phyloP scores from a whole-genome alignment of 2,113 vertebrate species.

The Raja brachyura region DNA sequence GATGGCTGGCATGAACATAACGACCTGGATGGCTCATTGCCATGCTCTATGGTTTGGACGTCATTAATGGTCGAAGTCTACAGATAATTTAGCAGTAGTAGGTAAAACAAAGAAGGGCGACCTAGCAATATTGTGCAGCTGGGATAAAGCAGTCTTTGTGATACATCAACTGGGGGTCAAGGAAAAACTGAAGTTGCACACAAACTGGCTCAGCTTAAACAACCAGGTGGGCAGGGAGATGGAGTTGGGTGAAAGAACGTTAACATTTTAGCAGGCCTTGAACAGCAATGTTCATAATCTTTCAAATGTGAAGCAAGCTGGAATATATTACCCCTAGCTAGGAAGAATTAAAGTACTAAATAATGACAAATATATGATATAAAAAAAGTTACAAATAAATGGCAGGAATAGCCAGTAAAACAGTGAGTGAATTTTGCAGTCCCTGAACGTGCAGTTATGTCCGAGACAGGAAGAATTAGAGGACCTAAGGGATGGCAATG shows the following conservation, averaged over 20 bases:
- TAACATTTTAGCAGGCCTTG: neutral
- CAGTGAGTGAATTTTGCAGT: neutral
- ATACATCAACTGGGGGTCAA: neutral
- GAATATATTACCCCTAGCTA: neutral
- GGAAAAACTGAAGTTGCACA: neutral
- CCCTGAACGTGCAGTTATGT: neutral
- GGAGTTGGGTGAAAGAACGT: neutral
- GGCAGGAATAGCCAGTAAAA: too few relatives aligned
- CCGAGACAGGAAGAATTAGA: neutral
- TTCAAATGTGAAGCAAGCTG: neutral
- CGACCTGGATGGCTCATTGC: too few relatives aligned
- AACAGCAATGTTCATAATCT: neutral
- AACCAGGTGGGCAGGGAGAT: neutral
- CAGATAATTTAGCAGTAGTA: neutral
- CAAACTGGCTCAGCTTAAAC: too few relatives aligned
- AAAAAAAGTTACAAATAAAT: neutral
- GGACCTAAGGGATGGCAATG: neutral
- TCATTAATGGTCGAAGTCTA: too few relatives aligned
- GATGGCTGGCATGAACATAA: too few relatives aligned
- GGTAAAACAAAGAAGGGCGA: neutral
- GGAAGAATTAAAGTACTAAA: neutral
- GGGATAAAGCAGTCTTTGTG: neutral
- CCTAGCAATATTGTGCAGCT: neutral
- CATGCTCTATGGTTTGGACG: too few relatives aligned
- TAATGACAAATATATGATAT: neutral